A percentile compares a stretch with the other conserved stretches of the same genome.
These are phyloP conservation scores for Drosophila stalkeri DNA, from an alignment of 2,888 invertebrate genomes.

Conservation along the genomic window DNA sequence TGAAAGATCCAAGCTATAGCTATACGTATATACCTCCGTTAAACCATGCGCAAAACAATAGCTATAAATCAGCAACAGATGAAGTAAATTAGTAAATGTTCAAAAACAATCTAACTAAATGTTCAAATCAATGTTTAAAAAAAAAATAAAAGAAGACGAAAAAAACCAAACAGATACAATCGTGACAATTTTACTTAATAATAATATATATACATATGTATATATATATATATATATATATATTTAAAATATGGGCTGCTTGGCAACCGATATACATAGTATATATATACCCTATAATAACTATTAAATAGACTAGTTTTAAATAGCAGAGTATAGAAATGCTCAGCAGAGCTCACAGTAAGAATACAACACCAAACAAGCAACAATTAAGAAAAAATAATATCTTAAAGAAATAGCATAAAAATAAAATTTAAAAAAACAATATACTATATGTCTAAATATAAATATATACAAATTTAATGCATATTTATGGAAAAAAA, in stretches of 20 bases:
- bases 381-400: slow-evolving; percentile 23
- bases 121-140: slow-evolving; percentile 69
- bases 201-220: no score
- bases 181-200: slow-evolving; percentile 62
- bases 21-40: slow-evolving; percentile 62
- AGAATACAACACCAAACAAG: slow-evolving; percentile 59
- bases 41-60: slow-evolving; percentile 29
- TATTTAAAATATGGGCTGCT: slow-evolving; percentile 11
- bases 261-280: slow-evolving; percentile 20
- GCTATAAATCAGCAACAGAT: slow-evolving; percentile 8
- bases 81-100: slow-evolving; percentile 41
- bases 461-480: slow-evolving; percentile 24
- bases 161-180: slow-evolving; percentile 55
- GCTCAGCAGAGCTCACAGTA: slow-evolving; percentile 73
- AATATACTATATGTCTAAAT: slow-evolving; percentile 1
- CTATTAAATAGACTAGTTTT: slow-evolving; percentile 36
- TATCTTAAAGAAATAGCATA: slow-evolving; percentile 43
- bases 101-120: slow-evolving; percentile 54
- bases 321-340: slow-evolving; percentile 25
- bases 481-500: slow-evolving; percentile 32
- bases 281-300: slow-evolving; percentile 19
- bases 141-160: slow-evolving; percentile 24
- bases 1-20: slow-evolving; percentile 39
- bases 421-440: slow-evolving; percentile 10
- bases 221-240: slow-evolving; percentile 5